Evolutionary conservation across 2,113 vertebrate species (phyloP).

Genomic region (Cyphomyrus discorhynchus): DNA sequence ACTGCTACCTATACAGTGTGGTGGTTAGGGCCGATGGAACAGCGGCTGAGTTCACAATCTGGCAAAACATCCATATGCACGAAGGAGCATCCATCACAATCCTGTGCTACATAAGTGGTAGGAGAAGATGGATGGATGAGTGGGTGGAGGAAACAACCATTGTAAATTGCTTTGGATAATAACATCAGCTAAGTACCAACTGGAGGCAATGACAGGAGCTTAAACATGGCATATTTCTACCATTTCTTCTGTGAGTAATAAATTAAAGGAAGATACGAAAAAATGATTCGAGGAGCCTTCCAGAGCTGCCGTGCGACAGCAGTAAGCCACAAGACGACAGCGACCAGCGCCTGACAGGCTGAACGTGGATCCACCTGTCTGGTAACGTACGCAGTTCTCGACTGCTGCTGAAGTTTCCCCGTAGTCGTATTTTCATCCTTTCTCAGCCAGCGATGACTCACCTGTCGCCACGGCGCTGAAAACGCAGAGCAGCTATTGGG

Average conservation of each 20-base stretch:
- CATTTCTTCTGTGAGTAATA: neutral
- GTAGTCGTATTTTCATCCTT: neutral
- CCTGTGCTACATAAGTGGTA: neutral
- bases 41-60: neutral
- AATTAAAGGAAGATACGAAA: neutral
- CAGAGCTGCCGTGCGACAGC: neutral
- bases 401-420: neutral
- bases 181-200: neutral
- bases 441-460: neutral
- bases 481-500: neutral
- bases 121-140: neutral
- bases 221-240: neutral
- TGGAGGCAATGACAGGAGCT: neutral
- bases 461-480: neutral
- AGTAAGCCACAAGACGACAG: neutral
- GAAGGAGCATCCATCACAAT: neutral
- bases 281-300: neutral
- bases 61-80: neutral
- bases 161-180: neutral
- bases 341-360: neutral
- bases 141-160: neutral
- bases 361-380: neutral
- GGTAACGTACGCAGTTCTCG: neutral
- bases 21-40: neutral
- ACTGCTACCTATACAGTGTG: neutral